Base-by-base conservation (phyloP, 1,140 invertebrate species). In the Octopus sinensis region DNA sequence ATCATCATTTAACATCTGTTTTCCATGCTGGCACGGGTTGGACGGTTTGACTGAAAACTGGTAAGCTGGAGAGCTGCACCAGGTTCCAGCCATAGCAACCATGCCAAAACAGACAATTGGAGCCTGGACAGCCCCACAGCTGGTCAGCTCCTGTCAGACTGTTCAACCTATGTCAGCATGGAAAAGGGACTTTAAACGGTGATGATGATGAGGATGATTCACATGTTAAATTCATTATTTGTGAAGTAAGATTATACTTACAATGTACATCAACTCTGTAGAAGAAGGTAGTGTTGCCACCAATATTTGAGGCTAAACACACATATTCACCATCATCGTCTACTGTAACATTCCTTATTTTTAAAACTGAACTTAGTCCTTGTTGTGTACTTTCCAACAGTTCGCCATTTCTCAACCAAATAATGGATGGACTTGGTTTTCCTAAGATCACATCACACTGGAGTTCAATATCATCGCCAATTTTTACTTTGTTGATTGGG, bases 281-380 rank as follows among this genome's bases (percentile, higher is more conserved):
- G 54, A 86, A 83, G 77, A 90, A 87, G 0, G 90, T 89, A 6
- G 91, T 88, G 82, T 91, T 91, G 9, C 92, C 92, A 23, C 90
- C 92, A 51, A 90, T 86, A 85, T 91, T 92, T 52, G 84, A 84
- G 1, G 92, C 92, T 9, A 87, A 79, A 87, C 92, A 92, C 0
- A 88, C 86, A 82, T 92, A 92, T 6, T 89, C 87, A 53, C 91
- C 92, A 79, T 90, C 88, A 81, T 92, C 88, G 5, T 30, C 10
- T n/a, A 83, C 80, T 75, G 85, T 82, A 5, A 88, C 86, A 80
- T 89, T 84, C 10, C 56, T 82, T n/a, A 91, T 88, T 17, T 81
- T 78, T 4, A 91, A 75, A 52, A 81, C 86, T 0, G 86, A 88
- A 10, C 84, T 80, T 17, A 78, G 82, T 12, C 80, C 76, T 52